These are phyloP conservation scores for Meloidogyne hapla DNA, from an alignment of 1,140 invertebrate species.

Conservation along the genomic window DNA sequence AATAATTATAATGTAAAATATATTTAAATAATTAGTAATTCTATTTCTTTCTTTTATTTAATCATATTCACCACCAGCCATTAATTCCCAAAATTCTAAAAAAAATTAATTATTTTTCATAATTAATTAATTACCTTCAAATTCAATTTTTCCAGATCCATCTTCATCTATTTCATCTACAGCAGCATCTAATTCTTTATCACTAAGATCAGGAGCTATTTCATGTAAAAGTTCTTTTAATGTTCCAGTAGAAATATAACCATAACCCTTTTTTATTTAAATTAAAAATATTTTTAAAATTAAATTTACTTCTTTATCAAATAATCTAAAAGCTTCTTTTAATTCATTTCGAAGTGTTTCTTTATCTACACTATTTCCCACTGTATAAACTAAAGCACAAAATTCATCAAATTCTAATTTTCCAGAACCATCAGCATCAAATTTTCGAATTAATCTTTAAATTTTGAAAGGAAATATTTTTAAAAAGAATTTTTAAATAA, in stretches of 20 bases:
- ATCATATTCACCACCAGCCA: too few relatives aligned
- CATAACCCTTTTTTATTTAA: slow-evolving; percentile 46
- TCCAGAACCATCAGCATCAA: slow-evolving; percentile 60
- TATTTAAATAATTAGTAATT: too few relatives aligned
- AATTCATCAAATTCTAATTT: slow-evolving; percentile 62
- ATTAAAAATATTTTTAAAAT: background rate
- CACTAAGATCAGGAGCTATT: slow-evolving; percentile 56
- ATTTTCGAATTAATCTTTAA: slow-evolving; percentile 52
- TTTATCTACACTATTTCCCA: slow-evolving; percentile 60
- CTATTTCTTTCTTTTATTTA: too few relatives aligned
- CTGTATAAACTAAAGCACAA: slow-evolving; percentile 60
- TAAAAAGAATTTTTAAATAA: background rate
- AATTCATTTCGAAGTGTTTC: slow-evolving; percentile 61
- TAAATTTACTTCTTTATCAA: slow-evolving; percentile 53
- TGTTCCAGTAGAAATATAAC: slow-evolving; percentile 59
- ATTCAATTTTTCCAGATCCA: slow-evolving; percentile 60
- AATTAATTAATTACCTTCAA: slow-evolving; percentile 46
- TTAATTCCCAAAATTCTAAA: too few relatives aligned
- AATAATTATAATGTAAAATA: too few relatives aligned
- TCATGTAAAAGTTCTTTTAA: slow-evolving; percentile 59
- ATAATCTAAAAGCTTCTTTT: slow-evolving; percentile 59
- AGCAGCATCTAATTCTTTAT: slow-evolving; percentile 54
- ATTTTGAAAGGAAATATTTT: slow-evolving; percentile 8
- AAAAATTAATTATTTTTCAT: background rate
- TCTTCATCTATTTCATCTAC: slow-evolving; percentile 62